Evolutionary conservation across 2,797 vertebrate genomes (phyloP).

Genomic region (Silurus lanzhouensis): DNA sequence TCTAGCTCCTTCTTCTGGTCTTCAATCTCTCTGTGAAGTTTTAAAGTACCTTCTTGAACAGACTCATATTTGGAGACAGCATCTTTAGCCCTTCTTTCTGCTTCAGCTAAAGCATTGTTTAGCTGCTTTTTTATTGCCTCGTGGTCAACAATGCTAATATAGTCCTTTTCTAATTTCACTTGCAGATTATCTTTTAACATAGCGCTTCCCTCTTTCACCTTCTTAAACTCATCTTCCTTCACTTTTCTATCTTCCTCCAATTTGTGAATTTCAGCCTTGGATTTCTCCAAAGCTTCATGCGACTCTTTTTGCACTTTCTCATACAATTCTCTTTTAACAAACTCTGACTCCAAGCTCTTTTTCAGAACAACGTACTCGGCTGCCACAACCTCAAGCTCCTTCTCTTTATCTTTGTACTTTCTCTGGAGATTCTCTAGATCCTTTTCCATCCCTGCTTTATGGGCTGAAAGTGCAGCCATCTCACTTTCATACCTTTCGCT

Average conservation of each 20-base stretch:
- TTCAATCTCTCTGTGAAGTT: conserved; percentile 82
- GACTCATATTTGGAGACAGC: conserved; percentile 58
- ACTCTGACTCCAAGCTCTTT: conserved; percentile 75
- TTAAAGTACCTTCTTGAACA: conserved; percentile 77
- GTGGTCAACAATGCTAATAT: conserved; percentile 76
- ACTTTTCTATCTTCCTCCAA: conserved; percentile 72
- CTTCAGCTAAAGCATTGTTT: conserved; percentile 65
- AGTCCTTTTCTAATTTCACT: conserved; percentile 71
- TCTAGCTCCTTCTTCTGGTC: conserved; percentile 91
- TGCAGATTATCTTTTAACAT: conserved; percentile 75
- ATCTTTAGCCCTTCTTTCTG: conserved; percentile 65
- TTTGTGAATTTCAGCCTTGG: conserved; percentile 75
- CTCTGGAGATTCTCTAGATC: conserved; percentile 75
- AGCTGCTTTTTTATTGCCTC: conserved; percentile 65
- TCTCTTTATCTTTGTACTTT: conserved; percentile 73
- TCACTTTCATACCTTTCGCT: conserved; percentile 77
- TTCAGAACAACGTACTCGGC: conserved; percentile 76
- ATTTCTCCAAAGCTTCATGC: conserved; percentile 73
- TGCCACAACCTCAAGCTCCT: conserved; percentile 67
- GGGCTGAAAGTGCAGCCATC: conserved; percentile 69
- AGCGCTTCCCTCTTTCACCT: conserved; percentile 79
- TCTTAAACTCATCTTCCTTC: conserved; percentile 73
- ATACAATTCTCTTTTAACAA: conserved; percentile 76
- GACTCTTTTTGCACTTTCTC: conserved; percentile 77
- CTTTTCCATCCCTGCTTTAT: conserved; percentile 69